phyloP scores from a whole-genome alignment of 2,888 invertebrate species.

The Apoderus coryli region DNA sequence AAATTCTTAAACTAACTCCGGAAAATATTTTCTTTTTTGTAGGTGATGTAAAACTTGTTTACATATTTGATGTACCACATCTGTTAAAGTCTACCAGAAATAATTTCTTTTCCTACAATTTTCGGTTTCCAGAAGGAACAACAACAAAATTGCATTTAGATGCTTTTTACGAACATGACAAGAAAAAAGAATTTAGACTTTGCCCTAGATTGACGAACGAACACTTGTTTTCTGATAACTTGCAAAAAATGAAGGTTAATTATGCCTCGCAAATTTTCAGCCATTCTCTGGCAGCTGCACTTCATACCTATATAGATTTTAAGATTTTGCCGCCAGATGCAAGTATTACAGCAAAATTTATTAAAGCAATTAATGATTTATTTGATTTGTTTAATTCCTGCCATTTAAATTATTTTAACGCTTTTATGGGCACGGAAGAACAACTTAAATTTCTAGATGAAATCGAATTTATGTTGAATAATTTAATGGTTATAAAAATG shows the following conservation, averaged over 20 bases:
- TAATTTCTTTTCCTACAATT: too few relatives aligned
- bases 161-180: conserved; percentile 8
- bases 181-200: conserved; percentile 8
- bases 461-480: background rate
- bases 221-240: conserved; percentile 9
- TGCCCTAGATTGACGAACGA: conserved; percentile 9
- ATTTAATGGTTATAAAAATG: conserved; percentile 1
- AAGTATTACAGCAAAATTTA: conserved; percentile 8
- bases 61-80: conserved; percentile 11
- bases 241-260: too few relatives aligned
- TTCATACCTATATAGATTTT: conserved; percentile 11
- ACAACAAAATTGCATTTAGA: conserved; percentile 10
- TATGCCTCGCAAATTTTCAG: too few relatives aligned
- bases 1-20: conserved; percentile 4
- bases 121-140: background rate
- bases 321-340: conserved; percentile 9
- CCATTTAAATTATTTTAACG: too few relatives aligned
- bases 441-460: background rate
- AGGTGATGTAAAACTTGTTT: conserved; percentile 3
- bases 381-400: conserved; percentile 11
- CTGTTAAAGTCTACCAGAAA: too few relatives aligned
- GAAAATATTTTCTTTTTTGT: conserved; percentile 5
- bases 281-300: conserved; percentile 9
- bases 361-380: conserved; percentile 9
- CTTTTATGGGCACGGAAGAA: conserved; percentile 1